phyloP scores from a whole-genome alignment of 2,888 invertebrate species.

The Tupiocoris notatus region DNA sequence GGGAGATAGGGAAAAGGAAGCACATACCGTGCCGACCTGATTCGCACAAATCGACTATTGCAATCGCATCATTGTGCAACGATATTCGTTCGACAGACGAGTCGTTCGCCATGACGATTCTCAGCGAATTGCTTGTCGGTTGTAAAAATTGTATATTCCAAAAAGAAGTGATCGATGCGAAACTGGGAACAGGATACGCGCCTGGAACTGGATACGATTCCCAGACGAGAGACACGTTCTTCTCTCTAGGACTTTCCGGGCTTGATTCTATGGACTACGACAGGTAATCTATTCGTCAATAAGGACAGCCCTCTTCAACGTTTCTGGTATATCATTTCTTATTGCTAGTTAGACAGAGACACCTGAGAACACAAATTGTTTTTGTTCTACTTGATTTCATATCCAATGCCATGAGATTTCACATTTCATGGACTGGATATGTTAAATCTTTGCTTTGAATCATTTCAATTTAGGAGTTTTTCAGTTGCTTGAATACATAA shows the following conservation, averaged over 20 bases:
- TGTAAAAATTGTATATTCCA: slow-evolving; percentile 93
- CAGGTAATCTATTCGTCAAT: slow-evolving; percentile 52
- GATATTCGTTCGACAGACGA: slow-evolving; percentile 76
- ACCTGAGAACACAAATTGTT: too few relatives aligned
- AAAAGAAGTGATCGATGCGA: slow-evolving; percentile 80
- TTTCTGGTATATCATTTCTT: too few relatives aligned
- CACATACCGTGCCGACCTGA: slow-evolving; percentile 73
- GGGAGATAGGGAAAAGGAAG: slow-evolving; percentile 64
- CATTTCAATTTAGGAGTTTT: too few relatives aligned
- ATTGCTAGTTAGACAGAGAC: too few relatives aligned
- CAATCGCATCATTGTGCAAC: slow-evolving; percentile 73
- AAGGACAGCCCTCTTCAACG: too few relatives aligned
- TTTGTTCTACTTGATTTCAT: too few relatives aligned
- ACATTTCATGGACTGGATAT: too few relatives aligned
- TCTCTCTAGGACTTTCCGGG: slow-evolving; percentile 82
- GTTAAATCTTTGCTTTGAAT: too few relatives aligned
- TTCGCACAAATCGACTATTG: slow-evolving; percentile 77
- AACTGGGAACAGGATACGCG: slow-evolving; percentile 84
- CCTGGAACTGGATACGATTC: slow-evolving; percentile 79
- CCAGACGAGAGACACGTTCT: slow-evolving; percentile 77
- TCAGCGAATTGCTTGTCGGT: slow-evolving; percentile 74
- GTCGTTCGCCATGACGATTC: slow-evolving; percentile 71
- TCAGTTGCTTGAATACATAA: too few relatives aligned
- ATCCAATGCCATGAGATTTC: too few relatives aligned
- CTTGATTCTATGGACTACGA: slow-evolving; percentile 72